Base-by-base conservation (phyloP, 2,888 invertebrate genomes). In the Drosophila pseudotakahashii region DNA sequence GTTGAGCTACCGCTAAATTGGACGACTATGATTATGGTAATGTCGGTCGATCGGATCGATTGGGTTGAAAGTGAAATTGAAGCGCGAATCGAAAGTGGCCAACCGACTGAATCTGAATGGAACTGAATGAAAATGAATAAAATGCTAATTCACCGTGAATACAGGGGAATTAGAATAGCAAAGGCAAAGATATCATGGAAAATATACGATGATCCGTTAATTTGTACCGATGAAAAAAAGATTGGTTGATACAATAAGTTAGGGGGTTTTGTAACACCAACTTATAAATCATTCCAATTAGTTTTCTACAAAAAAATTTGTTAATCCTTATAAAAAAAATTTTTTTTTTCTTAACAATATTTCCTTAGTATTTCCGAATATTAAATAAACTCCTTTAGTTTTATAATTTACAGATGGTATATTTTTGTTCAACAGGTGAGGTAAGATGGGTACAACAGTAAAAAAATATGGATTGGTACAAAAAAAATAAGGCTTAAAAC, bases 401-500 rank as follows among this genome's bases (percentile, higher is more conserved):
- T 51, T 71, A 70, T 70, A 70, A 70, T 61, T 70, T 70, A 70
- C 52, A 71, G 26, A 70, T 70, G 71, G 41, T 52, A 36, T 70
- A 52, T 47, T 26, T 44, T 26, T 0, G 9, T 37, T 55, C 16
- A 54, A 55, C 16, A 16, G 23, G 41, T 55, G 66, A 48, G 30
- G 14, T 53, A 16, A 2, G 13, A 67, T 67, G 66, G 55, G 41
- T 48, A 47, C 51, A 67, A 74, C 73, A 52, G 32, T 41, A 60
- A 58, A 59, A 53, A 64, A 73, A 71, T 37, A 59, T 54, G 51
- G 45, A 45, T 54, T 45, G 45, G 48, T 23, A 23, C 48, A 62
- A 54, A 71, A 69, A 78, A 78, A 62, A 63, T 51, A 26, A 37
- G 55, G 52, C 51, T 42, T 81, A 86, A 72, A 81, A 88, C 81